These are phyloP conservation scores for Hemibagrus guttatus DNA, from an alignment of 2,797 vertebrate species.

Conservation along the genomic window DNA sequence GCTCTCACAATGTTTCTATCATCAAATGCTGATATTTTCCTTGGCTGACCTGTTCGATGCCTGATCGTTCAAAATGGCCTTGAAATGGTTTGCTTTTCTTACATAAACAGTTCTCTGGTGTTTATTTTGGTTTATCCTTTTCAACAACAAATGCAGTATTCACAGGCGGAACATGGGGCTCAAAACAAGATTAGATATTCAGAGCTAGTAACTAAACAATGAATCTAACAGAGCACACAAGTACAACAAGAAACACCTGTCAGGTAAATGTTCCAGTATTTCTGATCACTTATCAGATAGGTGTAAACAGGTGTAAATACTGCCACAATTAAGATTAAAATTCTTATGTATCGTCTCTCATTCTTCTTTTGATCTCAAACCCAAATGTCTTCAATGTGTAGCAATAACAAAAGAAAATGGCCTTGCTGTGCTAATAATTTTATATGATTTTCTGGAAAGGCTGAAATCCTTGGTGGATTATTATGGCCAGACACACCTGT, in stretches of 20 bases:
- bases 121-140: not conserved
- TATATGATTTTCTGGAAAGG: not conserved
- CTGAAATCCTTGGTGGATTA: slow-evolving; percentile 1
- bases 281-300: not conserved
- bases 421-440: not conserved
- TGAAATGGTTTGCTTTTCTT: not conserved
- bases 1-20: not conserved
- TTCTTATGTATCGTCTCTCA: not conserved
- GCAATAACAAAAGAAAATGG: not conserved
- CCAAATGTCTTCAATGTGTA: not conserved
- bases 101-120: not conserved
- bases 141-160: not conserved
- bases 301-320: not conserved
- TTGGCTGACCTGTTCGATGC: not conserved
- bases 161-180: not conserved
- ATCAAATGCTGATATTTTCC: not conserved
- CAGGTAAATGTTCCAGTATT: not conserved
- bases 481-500: slow-evolving; percentile 68
- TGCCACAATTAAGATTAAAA: too few relatives aligned
- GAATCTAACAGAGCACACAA: not conserved
- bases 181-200: not conserved
- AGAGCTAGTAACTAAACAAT: not conserved
- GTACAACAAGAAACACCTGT: not conserved
- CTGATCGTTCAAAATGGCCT: too few relatives aligned
- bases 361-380: not conserved